Evolutionary conservation across 2,888 invertebrate species (phyloP), one percentile per base, ranked within the genome.

Genomic region (Taphrorychus bicolor): DNA sequence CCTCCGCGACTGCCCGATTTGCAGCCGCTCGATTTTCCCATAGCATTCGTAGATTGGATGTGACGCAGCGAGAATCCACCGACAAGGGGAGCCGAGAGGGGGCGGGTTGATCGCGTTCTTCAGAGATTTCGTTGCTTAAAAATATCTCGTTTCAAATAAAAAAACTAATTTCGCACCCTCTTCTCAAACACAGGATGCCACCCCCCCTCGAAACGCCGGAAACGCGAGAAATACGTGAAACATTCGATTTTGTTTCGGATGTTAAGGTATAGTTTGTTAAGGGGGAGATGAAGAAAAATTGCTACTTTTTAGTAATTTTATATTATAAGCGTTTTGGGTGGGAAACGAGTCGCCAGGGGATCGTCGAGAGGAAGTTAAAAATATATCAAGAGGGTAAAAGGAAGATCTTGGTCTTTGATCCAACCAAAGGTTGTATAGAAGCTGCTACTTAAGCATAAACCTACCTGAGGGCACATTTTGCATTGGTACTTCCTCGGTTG

Each of bases 391-490:
- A n/a, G n/a, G n/a, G n/a, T n/a, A n/a, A n/a, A n/a, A n/a, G n/a
- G n/a, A n/a, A n/a, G n/a, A n/a, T n/a, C n/a, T n/a, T n/a, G n/a
- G n/a, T n/a, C n/a, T n/a, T n/a, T n/a, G n/a, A n/a, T n/a, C n/a
- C n/a, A n/a, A n/a, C n/a, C n/a, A n/a, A n/a, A n/a, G n/a, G 11
- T 32, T 3, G 11, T 32, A 3, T 2, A 7, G 32, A 1, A 32
- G 32, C 32, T 32, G 11, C 32, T 3, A 32, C 32, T 3, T 1
- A 11, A 32, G 32, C 9, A 7, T 32, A 68, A 42, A 67, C 92
- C 85, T 84, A 97, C 96, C 94, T 97, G 95, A 73, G 95, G 95
- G 82, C 95, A 95, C 95, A 96, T 96, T 85, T 96, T 96, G 88
- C 95, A 95, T 82, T 94, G 94, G 84, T 95, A 96, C 84, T 95